Percentiles rank a stretch among this genome's conserved stretches.
These are phyloP conservation scores for Ciconia nigra DNA, from an alignment of 2,797 vertebrate genomes.

Conservation along the genomic window DNA sequence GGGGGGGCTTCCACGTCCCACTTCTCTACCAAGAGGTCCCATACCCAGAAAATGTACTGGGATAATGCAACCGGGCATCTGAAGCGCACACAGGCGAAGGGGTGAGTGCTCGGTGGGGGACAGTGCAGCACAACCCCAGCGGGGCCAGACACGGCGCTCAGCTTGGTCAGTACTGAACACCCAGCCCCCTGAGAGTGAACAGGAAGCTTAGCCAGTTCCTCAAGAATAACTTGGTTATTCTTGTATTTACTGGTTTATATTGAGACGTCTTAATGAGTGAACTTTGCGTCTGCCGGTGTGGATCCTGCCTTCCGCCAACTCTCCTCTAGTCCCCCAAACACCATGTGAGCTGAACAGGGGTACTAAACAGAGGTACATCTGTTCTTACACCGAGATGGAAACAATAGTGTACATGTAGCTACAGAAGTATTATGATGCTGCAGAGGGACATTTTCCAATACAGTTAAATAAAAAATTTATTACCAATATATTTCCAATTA, in stretches of 20 bases:
- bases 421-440: neutral
- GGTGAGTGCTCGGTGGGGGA: neutral
- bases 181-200: neutral
- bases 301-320: neutral
- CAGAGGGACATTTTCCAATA: neutral
- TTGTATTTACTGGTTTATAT: neutral
- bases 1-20: accelerated
- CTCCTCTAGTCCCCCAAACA: neutral
- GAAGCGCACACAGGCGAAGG: neutral
- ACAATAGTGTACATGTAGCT: accelerated
- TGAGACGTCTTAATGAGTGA: neutral
- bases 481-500: neutral
- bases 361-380: neutral
- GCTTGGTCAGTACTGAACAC: neutral
- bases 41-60: neutral
- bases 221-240: neutral
- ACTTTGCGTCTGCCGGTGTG: neutral
- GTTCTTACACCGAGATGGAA: neutral
- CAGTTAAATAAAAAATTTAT: neutral
- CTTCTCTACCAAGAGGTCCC: neutral
- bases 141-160: accelerated
- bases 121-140: neutral
- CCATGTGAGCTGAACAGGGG: neutral
- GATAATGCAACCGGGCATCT: neutral
- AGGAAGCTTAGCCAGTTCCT: neutral